Evolutionary conservation across 2,113 vertebrate species (phyloP).

Genomic region (Pristiophorus japonicus): DNA sequence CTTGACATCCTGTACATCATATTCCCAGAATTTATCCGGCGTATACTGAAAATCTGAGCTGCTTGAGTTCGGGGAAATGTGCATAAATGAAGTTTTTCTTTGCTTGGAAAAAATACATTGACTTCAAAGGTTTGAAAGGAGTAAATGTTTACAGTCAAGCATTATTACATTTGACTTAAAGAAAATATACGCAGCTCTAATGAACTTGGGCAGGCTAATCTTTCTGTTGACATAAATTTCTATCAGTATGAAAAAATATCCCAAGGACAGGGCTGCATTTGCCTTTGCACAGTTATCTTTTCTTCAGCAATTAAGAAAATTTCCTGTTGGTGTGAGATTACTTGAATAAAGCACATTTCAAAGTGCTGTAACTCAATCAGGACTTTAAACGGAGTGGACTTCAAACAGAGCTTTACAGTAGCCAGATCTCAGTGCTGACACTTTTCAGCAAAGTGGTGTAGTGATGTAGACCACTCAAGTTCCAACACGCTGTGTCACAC

Average conservation of each 20-base stretch:
- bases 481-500: not conserved
- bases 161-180: conserved; percentile 21
- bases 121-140: conserved; percentile 14
- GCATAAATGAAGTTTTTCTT: not conserved
- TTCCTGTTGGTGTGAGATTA: conserved; percentile 31
- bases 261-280: conserved; percentile 16
- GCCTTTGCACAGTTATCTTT: not conserved
- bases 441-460: not conserved
- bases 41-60: not conserved
- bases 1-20: not conserved
- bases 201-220: not conserved
- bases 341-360: conserved; percentile 28
- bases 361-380: conserved; percentile 25
- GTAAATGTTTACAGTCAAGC: conserved; percentile 18
- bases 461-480: not conserved
- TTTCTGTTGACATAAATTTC: conserved; percentile 23
- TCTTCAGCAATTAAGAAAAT: conserved; percentile 24
- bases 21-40: conserved; percentile 17
- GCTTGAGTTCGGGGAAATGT: conserved; percentile 2
- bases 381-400: not conserved
- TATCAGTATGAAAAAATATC: conserved; percentile 28
- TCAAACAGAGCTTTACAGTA: conserved; percentile 24
- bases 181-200: not conserved
- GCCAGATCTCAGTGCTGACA: not conserved
- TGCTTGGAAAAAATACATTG: conserved; percentile 13